Evolutionary conservation across 2,113 vertebrate genomes (phyloP).

Genomic region (Pachyramphus minor): DNA sequence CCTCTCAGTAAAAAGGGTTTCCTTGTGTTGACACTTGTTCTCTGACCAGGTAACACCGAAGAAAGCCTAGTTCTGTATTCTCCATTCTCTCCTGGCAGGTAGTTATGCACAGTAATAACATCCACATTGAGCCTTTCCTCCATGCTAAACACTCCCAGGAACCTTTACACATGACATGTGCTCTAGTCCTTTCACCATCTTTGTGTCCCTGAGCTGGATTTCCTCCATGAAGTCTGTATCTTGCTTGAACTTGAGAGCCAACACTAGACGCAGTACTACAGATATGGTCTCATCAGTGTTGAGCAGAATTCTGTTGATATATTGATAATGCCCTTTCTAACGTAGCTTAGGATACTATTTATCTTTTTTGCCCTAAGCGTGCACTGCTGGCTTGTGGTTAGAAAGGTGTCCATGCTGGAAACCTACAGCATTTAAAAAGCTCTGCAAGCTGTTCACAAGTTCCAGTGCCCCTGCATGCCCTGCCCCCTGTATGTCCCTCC

Average conservation of each 20-base stretch:
- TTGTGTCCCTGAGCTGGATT: not conserved
- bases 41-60: not conserved
- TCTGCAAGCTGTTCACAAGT: not conserved
- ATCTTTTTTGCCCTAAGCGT: not conserved
- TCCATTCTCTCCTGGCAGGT: not conserved
- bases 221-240: not conserved
- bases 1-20: not conserved
- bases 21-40: not conserved
- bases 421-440: not conserved
- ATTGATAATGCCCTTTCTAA: not conserved
- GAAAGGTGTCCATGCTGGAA: not conserved
- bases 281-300: not conserved
- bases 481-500: not conserved
- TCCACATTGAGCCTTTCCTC: not conserved
- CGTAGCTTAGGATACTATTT: not conserved
- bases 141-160: not conserved
- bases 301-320: not conserved
- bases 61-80: not conserved
- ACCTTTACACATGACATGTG: not conserved
- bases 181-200: not conserved
- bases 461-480: fast-evolving
- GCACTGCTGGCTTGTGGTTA: not conserved
- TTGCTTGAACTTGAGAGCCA: not conserved
- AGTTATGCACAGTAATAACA: not conserved
- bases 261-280: not conserved